Evolutionary conservation across 2,888 invertebrate genomes (phyloP).

Genomic region (Crioceris asparagi): DNA sequence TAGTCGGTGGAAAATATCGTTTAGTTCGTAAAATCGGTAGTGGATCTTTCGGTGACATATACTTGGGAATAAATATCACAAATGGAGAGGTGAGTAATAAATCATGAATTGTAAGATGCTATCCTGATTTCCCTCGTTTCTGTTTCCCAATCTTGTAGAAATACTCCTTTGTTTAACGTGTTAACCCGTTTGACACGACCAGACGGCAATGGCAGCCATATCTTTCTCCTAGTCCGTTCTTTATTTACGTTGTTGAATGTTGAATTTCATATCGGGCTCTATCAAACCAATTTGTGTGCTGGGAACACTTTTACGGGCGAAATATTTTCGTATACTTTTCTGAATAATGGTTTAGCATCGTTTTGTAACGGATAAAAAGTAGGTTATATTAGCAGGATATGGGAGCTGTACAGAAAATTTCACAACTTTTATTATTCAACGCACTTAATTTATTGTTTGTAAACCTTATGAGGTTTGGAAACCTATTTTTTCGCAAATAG

Average conservation of each 20-base stretch:
- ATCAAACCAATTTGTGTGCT: constrained; percentile 5
- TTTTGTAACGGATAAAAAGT: constrained; percentile 31
- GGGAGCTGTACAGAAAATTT: constrained; percentile 27
- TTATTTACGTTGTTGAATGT: constrained; percentile 18
- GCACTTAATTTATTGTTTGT: constrained; percentile 1
- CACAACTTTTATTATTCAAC: constrained; percentile 22
- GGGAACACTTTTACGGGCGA: constrained; percentile 16
- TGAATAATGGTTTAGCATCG: constrained; percentile 16
- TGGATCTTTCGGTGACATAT: constrained; percentile 99
- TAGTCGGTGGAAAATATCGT: constrained; percentile 88
- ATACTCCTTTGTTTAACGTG: constrained; percentile 18
- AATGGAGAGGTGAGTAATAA: constrained; percentile 70
- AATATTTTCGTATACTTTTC: constrained; percentile 15
- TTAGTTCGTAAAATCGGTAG: constrained; percentile 95
- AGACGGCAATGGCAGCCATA: constrained; percentile 27
- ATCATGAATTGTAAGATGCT: constrained; percentile 1
- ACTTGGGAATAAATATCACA: constrained; percentile 83
- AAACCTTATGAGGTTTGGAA: too few species aligned
- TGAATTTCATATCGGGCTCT: constrained; percentile 2
- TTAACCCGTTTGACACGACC: constrained; percentile 21
- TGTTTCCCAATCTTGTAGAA: background rate
- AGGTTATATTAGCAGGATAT: constrained; percentile 33
- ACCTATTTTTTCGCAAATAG: too few species aligned
- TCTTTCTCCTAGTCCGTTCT: constrained; percentile 17
- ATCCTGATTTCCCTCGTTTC: background rate